Evolutionary conservation across 2,888 invertebrate species (phyloP).

Genomic region (Mesorhabditis sp.): DNA sequence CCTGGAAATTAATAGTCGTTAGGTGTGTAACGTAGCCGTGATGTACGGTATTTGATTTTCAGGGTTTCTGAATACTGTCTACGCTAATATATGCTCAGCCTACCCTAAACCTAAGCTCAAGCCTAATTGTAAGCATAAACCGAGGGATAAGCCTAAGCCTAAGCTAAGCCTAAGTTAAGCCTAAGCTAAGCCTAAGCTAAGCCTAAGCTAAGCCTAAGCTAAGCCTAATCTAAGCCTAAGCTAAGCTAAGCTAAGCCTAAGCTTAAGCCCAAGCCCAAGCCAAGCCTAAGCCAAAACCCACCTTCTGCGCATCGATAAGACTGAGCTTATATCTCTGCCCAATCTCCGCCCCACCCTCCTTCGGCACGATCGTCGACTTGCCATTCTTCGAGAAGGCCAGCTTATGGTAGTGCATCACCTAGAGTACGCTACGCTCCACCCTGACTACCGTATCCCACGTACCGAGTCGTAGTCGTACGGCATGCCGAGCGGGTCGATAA

Average conservation of each 20-base stretch:
- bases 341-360: conserved; percentile 50
- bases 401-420: conserved; percentile 72
- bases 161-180: no score
- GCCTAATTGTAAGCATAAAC: no score
- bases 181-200: no score
- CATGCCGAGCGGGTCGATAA: conserved; percentile 63
- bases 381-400: conserved; percentile 63
- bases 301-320: conserved; percentile 48
- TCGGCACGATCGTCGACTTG: conserved; percentile 62
- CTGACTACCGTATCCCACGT: not conserved
- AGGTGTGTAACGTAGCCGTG: not conserved
- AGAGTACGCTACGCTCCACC: conserved; percentile 45
- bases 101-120: no score
- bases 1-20: conserved; percentile 26
- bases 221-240: not conserved
- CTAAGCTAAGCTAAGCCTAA: not conserved
- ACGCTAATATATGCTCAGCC: no score
- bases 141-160: no score
- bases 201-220: not conserved
- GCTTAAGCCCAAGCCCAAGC: no score
- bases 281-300: conserved; percentile 8
- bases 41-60: not conserved
- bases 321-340: conserved; percentile 55
- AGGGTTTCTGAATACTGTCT: no score
- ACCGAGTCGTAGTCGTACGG: conserved; percentile 71